A percentile compares a stretch with the other conserved stretches of the same genome.
Evolutionary conservation across 2,888 invertebrate species (phyloP).

Genomic region (Ormyrus thymus): DNA sequence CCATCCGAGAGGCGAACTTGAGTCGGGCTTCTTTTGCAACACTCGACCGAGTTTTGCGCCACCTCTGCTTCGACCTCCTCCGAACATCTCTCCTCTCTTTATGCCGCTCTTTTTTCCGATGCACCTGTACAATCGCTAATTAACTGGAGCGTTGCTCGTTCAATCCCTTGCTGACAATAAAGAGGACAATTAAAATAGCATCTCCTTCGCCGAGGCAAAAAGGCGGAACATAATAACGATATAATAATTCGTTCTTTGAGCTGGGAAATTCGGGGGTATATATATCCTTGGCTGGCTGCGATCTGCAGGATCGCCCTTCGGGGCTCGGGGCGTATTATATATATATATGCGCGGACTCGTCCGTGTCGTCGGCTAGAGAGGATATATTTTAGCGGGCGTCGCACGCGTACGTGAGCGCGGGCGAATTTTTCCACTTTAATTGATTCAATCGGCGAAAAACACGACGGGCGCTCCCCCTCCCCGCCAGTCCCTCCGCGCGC

Average conservation of each 20-base stretch:
- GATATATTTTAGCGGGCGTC: slow-evolving; percentile 35
- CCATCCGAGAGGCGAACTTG: slow-evolving; percentile 45
- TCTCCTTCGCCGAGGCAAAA: too few relatives aligned
- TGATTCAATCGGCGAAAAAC: slow-evolving; percentile 76
- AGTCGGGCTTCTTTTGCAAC: slow-evolving; percentile 38
- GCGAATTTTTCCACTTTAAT: slow-evolving; percentile 73
- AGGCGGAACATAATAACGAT: not conserved
- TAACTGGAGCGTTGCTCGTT: too few relatives aligned
- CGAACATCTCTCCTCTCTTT: not conserved
- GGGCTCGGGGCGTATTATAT: too few relatives aligned
- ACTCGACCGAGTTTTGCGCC: slow-evolving; percentile 36
- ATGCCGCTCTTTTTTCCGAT: too few relatives aligned
- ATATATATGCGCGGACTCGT: too few relatives aligned
- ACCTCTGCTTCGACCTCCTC: slow-evolving; percentile 23
- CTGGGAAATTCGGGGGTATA: too few relatives aligned
- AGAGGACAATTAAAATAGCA: too few relatives aligned
- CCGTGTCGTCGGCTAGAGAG: not conserved
- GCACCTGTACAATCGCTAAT: too few relatives aligned
- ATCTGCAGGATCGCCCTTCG: too few relatives aligned
- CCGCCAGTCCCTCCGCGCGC: slow-evolving; percentile 56
- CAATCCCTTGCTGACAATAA: too few relatives aligned
- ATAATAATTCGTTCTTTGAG: too few relatives aligned
- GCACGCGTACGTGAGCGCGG: slow-evolving; percentile 59
- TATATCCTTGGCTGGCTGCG: too few relatives aligned
- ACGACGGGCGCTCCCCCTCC: slow-evolving; percentile 61